A percentile compares a stretch with the other conserved stretches of the same genome.
Evolutionary conservation across 2,888 invertebrate species (phyloP).

Genomic region (Eristalis arbustorum): DNA sequence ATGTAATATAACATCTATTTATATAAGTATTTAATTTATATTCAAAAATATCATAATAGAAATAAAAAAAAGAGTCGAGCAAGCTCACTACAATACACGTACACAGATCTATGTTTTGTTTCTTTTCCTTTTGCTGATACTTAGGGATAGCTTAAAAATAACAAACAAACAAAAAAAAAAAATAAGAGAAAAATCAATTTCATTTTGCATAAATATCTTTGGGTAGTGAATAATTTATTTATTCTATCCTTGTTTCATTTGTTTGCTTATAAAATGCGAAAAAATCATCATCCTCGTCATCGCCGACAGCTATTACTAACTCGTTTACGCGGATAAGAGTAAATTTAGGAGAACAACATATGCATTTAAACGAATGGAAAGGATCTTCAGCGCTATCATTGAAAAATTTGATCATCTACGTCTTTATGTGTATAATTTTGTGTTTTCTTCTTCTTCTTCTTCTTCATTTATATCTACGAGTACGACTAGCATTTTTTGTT

Average conservation of each 20-base stretch:
- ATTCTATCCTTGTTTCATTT: slow-evolving; percentile 16
- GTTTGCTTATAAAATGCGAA: slow-evolving; percentile 47
- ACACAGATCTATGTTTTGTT: slow-evolving; percentile 16
- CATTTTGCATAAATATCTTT: slow-evolving; percentile 70
- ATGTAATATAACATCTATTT: slow-evolving; percentile 53
- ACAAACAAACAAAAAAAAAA: slow-evolving; percentile 35
- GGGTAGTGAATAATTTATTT: slow-evolving; percentile 66
- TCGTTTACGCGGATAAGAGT: slow-evolving; percentile 18
- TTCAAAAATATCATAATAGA: slow-evolving; percentile 37
- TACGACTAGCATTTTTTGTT: slow-evolving; percentile 68
- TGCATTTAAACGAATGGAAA: slow-evolving; percentile 30
- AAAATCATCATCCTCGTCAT: background rate
- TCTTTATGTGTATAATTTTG: slow-evolving; percentile 30
- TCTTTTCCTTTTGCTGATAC: slow-evolving; percentile 29
- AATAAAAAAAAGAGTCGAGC: slow-evolving; percentile 47
- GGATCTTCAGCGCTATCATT: slow-evolving; percentile 11
- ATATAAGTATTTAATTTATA: slow-evolving; percentile 31
- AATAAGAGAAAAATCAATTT: slow-evolving; percentile 61
- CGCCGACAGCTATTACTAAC: slow-evolving; percentile 38
- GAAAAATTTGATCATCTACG: slow-evolving; percentile 52
- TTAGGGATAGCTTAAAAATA: slow-evolving; percentile 60
- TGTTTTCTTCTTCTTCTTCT: slow-evolving; percentile 35
- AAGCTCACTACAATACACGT: slow-evolving; percentile 62
- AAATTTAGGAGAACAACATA: slow-evolving; percentile 19
- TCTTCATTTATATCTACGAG: slow-evolving; percentile 52